Evolutionary conservation across 2,113 vertebrate species (phyloP).

Genomic region (Brachypteracias leptosomus): DNA sequence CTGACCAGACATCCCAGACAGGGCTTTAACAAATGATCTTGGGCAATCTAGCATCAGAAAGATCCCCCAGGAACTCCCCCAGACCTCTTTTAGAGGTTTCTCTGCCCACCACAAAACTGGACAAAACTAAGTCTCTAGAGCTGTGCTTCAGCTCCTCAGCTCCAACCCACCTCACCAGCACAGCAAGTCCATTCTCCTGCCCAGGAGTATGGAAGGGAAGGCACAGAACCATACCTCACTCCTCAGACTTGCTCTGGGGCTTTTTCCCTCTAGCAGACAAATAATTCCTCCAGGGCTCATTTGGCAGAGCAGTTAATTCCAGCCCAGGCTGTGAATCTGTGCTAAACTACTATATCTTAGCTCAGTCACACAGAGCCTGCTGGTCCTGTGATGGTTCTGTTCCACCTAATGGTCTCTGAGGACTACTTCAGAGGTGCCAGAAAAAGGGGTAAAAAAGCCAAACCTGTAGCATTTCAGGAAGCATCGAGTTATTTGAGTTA

Average conservation of each 20-base stretch:
- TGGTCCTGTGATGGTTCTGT: neutral
- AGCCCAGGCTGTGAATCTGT: neutral
- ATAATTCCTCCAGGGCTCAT: constrained; percentile 10
- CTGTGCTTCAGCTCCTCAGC: neutral
- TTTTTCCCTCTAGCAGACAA: neutral
- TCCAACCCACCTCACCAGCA: constrained; percentile 15
- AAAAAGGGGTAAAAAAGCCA: neutral
- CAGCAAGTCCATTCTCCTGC: neutral
- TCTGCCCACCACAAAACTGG: neutral
- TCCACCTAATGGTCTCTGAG: neutral
- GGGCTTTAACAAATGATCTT: neutral
- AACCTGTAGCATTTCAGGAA: neutral
- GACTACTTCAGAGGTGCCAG: neutral
- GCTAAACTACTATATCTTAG: neutral
- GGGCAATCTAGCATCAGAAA: neutral
- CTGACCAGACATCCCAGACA: neutral
- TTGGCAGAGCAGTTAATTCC: constrained; percentile 4
- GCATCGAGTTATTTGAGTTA: neutral
- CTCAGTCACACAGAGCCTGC: neutral
- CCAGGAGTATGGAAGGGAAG: neutral
- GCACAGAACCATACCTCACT: neutral
- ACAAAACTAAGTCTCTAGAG: neutral
- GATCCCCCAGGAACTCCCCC: neutral
- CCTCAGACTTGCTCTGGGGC: neutral
- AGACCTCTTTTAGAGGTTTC: neutral